Conservation (phyloP, 2,113 vertebrate species). For the Rhineura floridana region DNA sequence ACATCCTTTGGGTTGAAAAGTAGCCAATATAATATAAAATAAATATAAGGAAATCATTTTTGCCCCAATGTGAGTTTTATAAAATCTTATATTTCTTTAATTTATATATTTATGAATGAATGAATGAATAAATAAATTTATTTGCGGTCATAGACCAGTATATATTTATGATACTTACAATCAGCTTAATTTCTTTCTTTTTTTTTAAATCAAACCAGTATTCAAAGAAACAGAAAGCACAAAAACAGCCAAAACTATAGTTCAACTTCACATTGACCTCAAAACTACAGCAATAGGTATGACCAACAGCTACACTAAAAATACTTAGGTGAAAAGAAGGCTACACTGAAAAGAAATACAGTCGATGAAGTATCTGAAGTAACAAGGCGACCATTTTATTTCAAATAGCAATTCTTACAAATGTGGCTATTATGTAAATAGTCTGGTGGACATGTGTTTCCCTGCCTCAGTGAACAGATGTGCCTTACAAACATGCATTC, state of each 20-base stretch:
- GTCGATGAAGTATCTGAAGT: neutral
- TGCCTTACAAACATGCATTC: neutral
- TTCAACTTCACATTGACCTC: too few species aligned
- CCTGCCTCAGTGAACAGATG: neutral
- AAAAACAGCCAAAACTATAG: too few species aligned
- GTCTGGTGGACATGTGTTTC: conserved; percentile 1
- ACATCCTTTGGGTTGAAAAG: neutral
- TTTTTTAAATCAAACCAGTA: too few species aligned
- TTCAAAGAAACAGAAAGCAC: too few species aligned
- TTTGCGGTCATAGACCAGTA: too few species aligned
- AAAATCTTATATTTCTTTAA: neutral
- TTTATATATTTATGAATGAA: too few species aligned
- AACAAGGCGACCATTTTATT: neutral
- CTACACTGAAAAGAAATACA: neutral
- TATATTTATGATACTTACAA: too few species aligned
- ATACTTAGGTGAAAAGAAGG: too few species aligned
- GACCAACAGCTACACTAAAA: too few species aligned
- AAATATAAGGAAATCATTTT: neutral
- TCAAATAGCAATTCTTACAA: neutral
- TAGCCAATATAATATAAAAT: neutral
- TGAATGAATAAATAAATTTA: too few species aligned
- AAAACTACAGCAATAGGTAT: too few species aligned
- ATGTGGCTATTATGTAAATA: neutral
- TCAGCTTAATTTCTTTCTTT: too few species aligned
- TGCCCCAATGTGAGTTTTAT: neutral